These are phyloP conservation scores for Heliconius himera DNA, from an alignment of 1,140 invertebrate species.

Conservation along the genomic window DNA sequence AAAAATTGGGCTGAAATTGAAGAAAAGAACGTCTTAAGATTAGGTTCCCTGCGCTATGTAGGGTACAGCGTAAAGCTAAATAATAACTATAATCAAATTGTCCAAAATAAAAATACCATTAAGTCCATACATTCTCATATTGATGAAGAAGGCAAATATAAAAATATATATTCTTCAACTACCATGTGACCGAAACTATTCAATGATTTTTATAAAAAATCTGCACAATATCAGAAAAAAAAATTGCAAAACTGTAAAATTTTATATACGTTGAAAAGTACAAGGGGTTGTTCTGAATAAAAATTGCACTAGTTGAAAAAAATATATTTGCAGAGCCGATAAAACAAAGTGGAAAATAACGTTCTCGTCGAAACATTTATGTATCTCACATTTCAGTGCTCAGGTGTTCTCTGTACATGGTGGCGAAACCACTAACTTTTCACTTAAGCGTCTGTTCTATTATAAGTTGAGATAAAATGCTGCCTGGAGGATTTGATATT, in stretches of 20 bases:
- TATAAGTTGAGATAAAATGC: conserved; percentile 25
- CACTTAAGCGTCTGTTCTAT: conserved; percentile 19
- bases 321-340: background rate
- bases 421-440: conserved; percentile 22
- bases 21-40: no score
- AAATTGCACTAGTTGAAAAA: background rate
- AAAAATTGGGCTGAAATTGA: no score
- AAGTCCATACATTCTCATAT: no score
- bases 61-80: no score
- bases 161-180: background rate
- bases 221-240: background rate
- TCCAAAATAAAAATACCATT: no score
- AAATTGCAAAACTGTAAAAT: background rate
- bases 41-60: no score
- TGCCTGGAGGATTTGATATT: conserved; percentile 10
- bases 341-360: conserved; percentile 22
- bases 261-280: background rate
- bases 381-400: conserved; percentile 29
- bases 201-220: background rate
- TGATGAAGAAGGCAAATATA: no score
- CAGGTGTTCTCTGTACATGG: conserved; percentile 21
- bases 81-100: background rate
- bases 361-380: conserved; percentile 24
- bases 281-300: background rate
- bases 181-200: background rate